Base-by-base conservation (phyloP, 2,888 invertebrate genomes). In the Phalangium opilio region DNA sequence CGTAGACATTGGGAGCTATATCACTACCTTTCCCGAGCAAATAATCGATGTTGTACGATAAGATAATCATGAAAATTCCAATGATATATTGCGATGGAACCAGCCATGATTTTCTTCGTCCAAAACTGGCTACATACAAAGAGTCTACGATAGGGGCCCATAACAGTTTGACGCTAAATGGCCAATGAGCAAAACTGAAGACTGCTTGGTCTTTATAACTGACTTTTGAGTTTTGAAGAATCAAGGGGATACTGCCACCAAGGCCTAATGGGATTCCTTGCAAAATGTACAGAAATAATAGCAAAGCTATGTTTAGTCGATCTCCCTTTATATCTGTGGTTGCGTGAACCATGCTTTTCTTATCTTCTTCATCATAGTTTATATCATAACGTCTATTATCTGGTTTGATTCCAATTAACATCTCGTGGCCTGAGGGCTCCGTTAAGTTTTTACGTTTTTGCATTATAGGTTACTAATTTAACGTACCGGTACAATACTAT, bases 141-240 rank as follows among this genome's bases (percentile, higher is more conserved):
- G 93, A 83, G 69, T 98, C 98, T 3, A 99, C 95, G 57, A 99
- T 77, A 1, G 98, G 98, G 0, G 98, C 98, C 98, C 98, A 98
- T 48, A 99, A 64, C 40, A 99, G 70, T 67, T 99, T 99, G 40
- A 96, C 61, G 59, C 78, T 78, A 61, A 73, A 75, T 36, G 91
- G 91, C 90, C 91, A 93, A 59, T 79, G 79, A 1, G 85, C 87
- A 62, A 91, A 84, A 70, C 93, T 93, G 66, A 91, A 71, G 45
- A 73, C 61, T 3, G 75, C 75, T 73, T 98, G 96, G 65, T 96
- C 85, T 58, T 81, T 83, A 65, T 96, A 98, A 52, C 83, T 86
- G 46, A 90, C 85, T 48, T 87, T 83, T 47, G 84, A 76, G 65
- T 90, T 87, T 64, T 90, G 89, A 47, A 98, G 71, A 45, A 98